Evolutionary conservation across 92 coral and sea anemone species (phyloP).

Genomic region (Actinernus sp.): DNA sequence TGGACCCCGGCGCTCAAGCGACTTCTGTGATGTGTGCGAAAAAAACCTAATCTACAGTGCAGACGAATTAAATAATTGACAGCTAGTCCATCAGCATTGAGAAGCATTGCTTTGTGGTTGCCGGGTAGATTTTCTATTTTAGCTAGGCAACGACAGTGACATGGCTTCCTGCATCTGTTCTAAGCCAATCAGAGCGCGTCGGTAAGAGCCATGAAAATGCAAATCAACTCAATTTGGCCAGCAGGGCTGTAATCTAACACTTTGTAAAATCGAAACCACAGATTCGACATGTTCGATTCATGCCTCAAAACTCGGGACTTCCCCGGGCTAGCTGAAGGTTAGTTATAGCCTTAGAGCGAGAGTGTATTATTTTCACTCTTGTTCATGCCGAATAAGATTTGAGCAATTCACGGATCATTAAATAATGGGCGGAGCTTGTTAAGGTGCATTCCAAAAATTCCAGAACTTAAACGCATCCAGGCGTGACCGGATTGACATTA

Average conservation of each 20-base stretch:
- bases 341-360: background rate
- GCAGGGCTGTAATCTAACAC: conserved; percentile 4
- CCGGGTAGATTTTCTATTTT: conserved; percentile 92
- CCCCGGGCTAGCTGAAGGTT: conserved; percentile 8
- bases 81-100: conserved; percentile 76
- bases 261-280: conserved; percentile 14
- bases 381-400: conserved; percentile 3
- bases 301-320: background rate
- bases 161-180: conserved; percentile 73
- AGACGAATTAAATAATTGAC: conserved; percentile 72
- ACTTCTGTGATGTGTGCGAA: conserved; percentile 35
- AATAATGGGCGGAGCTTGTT: conserved; percentile 59
- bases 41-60: conserved; percentile 30
- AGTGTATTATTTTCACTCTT: too few relatives aligned
- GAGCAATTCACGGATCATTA: conserved; percentile 13
- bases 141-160: conserved; percentile 99
- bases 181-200: conserved; percentile 77
- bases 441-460: conserved; percentile 65
- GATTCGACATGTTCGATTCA: conserved; percentile 1
- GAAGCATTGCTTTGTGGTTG: conserved; percentile 72
- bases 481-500: conserved; percentile 23
- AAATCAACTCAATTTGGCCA: conserved; percentile 32
- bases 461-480: conserved; percentile 55
- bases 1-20: conserved; percentile 71
- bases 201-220: conserved; percentile 62